These are phyloP conservation scores for Chelonus formosanus DNA, from an alignment of 2,888 invertebrate genomes.

Conservation along the genomic window DNA sequence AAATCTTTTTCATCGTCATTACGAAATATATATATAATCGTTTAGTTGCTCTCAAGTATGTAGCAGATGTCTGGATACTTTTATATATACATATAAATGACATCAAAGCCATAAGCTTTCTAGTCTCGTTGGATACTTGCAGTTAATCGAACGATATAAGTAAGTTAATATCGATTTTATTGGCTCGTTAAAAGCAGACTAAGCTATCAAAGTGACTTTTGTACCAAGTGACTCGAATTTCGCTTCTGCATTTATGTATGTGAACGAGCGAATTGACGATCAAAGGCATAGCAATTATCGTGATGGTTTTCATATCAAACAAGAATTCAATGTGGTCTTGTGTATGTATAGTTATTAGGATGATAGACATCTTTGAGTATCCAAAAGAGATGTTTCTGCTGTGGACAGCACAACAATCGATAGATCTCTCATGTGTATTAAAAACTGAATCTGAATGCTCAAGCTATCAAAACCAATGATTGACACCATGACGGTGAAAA, in stretches of 20 bases:
- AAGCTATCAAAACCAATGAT: too few relatives aligned
- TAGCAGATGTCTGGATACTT: too few relatives aligned
- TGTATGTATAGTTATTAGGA: not conserved
- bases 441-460: too few relatives aligned
- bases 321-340: slow-evolving; percentile 2
- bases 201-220: slow-evolving; percentile 14
- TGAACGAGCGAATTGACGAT: slow-evolving; percentile 30
- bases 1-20: slow-evolving; percentile 11
- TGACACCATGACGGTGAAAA: too few relatives aligned
- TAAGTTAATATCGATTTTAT: slow-evolving; percentile 22
- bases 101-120: slow-evolving; percentile 1
- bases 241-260: slow-evolving; percentile 37
- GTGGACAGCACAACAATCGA: slow-evolving; percentile 12
- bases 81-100: too few relatives aligned
- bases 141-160: slow-evolving; percentile 6
- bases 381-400: slow-evolving; percentile 13
- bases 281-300: slow-evolving; percentile 28
- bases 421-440: not conserved
- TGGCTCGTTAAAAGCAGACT: slow-evolving; percentile 1
- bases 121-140: not conserved
- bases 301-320: slow-evolving; percentile 28
- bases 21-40: not conserved
- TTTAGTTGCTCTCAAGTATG: too few relatives aligned
- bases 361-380: slow-evolving; percentile 21
- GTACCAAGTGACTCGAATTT: slow-evolving; percentile 34